A percentile compares a stretch with the other conserved stretches of the same genome.
Conservation (phyloP, 2,113 vertebrate species). For the Labrus mixtus region DNA sequence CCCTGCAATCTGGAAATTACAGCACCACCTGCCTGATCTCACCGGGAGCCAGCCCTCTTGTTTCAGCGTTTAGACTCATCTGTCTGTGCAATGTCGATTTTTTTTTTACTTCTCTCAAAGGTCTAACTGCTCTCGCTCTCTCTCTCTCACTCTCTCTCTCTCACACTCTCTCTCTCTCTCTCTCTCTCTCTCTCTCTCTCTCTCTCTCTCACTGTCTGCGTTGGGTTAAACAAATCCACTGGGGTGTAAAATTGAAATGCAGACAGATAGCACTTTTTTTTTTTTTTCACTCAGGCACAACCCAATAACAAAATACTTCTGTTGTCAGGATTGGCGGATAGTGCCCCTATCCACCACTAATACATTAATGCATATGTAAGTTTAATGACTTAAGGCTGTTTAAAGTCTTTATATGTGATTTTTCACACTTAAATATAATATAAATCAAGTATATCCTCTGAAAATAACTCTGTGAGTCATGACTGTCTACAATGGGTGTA, state of each 20-base stretch:
- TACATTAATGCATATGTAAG: too few relatives aligned
- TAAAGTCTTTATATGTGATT: too few relatives aligned
- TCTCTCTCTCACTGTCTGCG: conserved; percentile 1
- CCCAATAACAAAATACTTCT: neutral
- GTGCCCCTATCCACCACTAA: too few relatives aligned
- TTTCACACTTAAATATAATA: too few relatives aligned
- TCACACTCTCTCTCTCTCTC: too few relatives aligned
- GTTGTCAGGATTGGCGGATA: neutral
- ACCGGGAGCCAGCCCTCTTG: conserved; percentile 6
- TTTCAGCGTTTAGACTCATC: conserved; percentile 32
- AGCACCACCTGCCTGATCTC: conserved; percentile 37
- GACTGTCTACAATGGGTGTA: too few relatives aligned
- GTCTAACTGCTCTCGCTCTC: conserved; percentile 14
- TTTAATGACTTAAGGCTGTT: too few relatives aligned
- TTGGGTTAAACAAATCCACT: conserved; percentile 15
- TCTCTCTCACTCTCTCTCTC: too few relatives aligned
- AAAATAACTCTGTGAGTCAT: too few relatives aligned
- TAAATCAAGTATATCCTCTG: too few relatives aligned
- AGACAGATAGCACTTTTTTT: conserved; percentile 19
- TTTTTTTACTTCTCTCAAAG: conserved; percentile 6
- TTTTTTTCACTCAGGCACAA: conserved; percentile 1
- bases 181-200: conserved; percentile 1
- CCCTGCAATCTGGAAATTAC: conserved; percentile 32
- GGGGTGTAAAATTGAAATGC: conserved; percentile 58
- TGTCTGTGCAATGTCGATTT: conserved; percentile 7